Evolutionary conservation across 37 sponge, comb jelly and placozoan species (phyloP), one percentile per base, ranked within the genome.

Genomic region (Crambe crambe): DNA sequence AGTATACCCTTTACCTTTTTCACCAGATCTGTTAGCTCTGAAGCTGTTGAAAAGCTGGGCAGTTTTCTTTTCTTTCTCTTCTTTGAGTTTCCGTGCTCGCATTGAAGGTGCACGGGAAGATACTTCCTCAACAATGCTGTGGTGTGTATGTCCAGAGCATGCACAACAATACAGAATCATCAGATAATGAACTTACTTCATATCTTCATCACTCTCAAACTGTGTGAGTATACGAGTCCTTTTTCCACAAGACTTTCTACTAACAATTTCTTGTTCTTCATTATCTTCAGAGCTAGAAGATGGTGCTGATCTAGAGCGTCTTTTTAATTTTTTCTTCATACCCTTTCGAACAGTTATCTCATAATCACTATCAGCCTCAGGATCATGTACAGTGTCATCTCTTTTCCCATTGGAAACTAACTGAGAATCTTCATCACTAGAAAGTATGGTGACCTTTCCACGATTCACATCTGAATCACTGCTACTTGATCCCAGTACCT

Each of bases 151-250:
- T 5, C 51, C 12, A 47, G 6, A 47, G 6, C 12, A 47, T 47
- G 51, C 12, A 6, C 51, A 47, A 15, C 12, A 12, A 15, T 47
- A 47, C n/a, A n/a, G n/a, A n/a, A n/a, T n/a, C n/a, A n/a, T n/a
- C 25, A 23, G 31, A 8, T 5, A 29, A 34, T 32, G 51, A 27
- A 40, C 35, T 47, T 67, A 68, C 79, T 66, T 32, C 1, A 68
- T 68, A 8, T 79, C 79, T 31, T 79, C 79, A 47, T 79, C 79
- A 79, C 79, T 68, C 38, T 67, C 68, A 18, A 6, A 20, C 35
- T 66, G 9, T 25, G 30, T 79, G 22, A 37, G 4, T 26, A 23
- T 2, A 22, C 38, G 42, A 29, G 42, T 27, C 56, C 5, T 44
- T 67, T 79, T 25, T 1, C 15, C 40, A 20, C 17, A 51, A 1